These are phyloP conservation scores for Paedocypris sp. DNA, from an alignment of 2,113 vertebrate species.

Conservation along the genomic window DNA sequence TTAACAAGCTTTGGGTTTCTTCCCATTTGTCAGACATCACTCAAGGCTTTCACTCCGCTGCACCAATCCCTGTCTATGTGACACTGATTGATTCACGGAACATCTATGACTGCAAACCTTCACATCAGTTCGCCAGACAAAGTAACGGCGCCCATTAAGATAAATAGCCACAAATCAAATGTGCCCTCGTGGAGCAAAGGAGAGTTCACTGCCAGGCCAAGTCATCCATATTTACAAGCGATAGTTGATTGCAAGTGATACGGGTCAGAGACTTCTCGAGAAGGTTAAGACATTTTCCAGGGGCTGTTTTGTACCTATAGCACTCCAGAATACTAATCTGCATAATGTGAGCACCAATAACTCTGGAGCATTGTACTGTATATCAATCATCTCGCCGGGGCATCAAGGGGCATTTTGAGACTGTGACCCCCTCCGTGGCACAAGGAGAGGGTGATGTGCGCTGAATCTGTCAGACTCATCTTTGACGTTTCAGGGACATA, in stretches of 20 bases:
- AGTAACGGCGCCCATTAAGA: constrained; percentile 33
- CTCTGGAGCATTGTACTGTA: background rate
- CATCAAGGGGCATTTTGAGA: background rate
- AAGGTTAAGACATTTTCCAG: constrained; percentile 22
- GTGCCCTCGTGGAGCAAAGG: constrained; percentile 21
- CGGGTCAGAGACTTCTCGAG: constrained; percentile 23
- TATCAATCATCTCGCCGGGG: constrained; percentile 9
- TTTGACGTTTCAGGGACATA: constrained; percentile 7
- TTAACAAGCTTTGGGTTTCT: constrained; percentile 18
- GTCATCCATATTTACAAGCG: constrained; percentile 28
- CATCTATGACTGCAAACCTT: constrained; percentile 21
- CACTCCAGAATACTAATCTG: constrained; percentile 25
- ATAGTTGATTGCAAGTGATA: constrained; percentile 18
- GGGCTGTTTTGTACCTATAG: constrained; percentile 8
- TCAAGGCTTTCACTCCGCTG: constrained; percentile 22
- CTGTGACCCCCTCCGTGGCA: constrained; percentile 5
- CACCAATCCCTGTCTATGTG: constrained; percentile 28
- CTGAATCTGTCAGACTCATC: constrained; percentile 14
- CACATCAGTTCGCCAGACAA: constrained; percentile 26
- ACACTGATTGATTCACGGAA: constrained; percentile 39
- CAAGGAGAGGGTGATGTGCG: background rate
- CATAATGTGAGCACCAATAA: constrained; percentile 35
- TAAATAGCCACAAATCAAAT: constrained; percentile 34
- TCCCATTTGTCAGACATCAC: constrained; percentile 11
- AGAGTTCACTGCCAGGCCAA: constrained; percentile 22